phyloP scores from a whole-genome alignment of 2,113 vertebrate species.

The Ornithorhynchus anatinus region DNA sequence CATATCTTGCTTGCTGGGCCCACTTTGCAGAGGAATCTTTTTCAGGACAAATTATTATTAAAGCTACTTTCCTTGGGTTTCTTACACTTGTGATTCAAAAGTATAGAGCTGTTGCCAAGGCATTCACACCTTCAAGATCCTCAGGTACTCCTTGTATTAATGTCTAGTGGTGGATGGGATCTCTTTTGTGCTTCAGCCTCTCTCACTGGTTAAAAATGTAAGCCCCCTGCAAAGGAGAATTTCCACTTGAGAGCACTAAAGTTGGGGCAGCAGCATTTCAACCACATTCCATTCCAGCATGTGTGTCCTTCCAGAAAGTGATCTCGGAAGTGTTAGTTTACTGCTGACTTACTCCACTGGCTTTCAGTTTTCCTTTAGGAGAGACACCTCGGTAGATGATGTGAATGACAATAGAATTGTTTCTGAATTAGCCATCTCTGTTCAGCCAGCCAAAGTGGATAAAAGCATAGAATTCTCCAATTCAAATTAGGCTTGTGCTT shows the following conservation, averaged over 20 bases:
- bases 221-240: too few species aligned
- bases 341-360: too few species aligned
- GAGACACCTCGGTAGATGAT: too few species aligned
- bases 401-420: neutral
- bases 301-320: neutral
- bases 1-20: neutral
- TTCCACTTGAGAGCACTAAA: neutral
- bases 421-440: neutral
- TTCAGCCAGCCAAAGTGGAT: neutral
- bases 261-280: neutral
- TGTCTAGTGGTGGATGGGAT: neutral
- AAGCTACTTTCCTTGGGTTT: neutral
- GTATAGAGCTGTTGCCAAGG: neutral
- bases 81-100: constrained; percentile 28
- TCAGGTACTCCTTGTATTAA: neutral
- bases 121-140: neutral
- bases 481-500: neutral
- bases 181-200: too few species aligned
- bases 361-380: too few species aligned
- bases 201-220: too few species aligned
- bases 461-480: neutral
- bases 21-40: constrained; percentile 34
- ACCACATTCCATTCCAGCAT: neutral
- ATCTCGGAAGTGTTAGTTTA: too few species aligned
- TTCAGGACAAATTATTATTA: neutral